Evolutionary conservation across 2,888 invertebrate genomes (phyloP).

Genomic region (Eubasilissa splendida): DNA sequence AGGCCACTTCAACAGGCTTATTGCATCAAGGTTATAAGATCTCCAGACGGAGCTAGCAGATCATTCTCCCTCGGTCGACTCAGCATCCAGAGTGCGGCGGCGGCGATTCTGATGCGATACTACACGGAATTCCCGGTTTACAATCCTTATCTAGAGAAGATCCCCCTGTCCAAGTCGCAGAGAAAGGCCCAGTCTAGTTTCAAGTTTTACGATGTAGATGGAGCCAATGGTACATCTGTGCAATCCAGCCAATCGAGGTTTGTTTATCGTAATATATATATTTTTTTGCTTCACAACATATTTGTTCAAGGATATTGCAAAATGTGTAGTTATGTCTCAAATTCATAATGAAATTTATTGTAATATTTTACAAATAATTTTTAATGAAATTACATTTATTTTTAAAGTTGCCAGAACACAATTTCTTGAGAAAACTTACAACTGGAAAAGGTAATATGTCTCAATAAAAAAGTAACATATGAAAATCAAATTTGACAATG

Average conservation of each 20-base stretch:
- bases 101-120: constrained; percentile 95
- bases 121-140: constrained; percentile 97
- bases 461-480: too few relatives aligned
- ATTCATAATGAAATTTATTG: too few relatives aligned
- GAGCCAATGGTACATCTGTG: constrained; percentile 77
- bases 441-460: too few relatives aligned
- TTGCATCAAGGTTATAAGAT: constrained; percentile 90
- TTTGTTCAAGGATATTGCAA: too few relatives aligned
- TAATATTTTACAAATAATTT: too few relatives aligned
- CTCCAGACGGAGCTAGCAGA: constrained; percentile 94
- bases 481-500: too few relatives aligned
- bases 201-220: constrained; percentile 98
- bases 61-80: constrained; percentile 92
- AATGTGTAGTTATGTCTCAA: too few relatives aligned
- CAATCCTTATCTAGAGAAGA: constrained; percentile 94
- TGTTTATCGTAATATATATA: constrained; percentile 51
- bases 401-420: too few relatives aligned
- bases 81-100: constrained; percentile 95
- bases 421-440: too few relatives aligned
- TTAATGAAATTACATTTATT: too few relatives aligned
- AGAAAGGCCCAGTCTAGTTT: constrained; percentile 87
- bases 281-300: too few relatives aligned
- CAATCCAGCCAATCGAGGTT: constrained; percentile 80
- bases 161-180: constrained; percentile 88
- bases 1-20: constrained; percentile 93